Percentiles rank a stretch among this genome's conserved stretches.
phyloP scores from a whole-genome alignment of 2,113 vertebrate genomes.

The Trichechus manatus region DNA sequence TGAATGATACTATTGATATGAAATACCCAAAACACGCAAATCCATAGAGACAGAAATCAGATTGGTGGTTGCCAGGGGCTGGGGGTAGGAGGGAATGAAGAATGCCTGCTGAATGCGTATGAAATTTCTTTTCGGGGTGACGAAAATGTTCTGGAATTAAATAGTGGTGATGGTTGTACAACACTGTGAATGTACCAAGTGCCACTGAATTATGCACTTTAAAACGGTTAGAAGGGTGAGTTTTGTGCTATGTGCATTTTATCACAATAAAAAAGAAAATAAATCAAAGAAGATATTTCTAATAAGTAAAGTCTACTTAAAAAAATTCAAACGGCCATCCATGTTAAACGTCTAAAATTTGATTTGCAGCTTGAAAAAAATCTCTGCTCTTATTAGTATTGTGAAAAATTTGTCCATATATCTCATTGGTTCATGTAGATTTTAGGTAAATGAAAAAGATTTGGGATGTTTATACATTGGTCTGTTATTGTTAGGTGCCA shows the following conservation, averaged over 20 bases:
- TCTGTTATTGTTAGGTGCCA: no score
- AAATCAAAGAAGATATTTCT: not conserved
- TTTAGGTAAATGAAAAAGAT: not conserved
- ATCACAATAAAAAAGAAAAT: not conserved
- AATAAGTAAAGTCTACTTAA: not conserved
- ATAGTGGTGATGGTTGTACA: not conserved
- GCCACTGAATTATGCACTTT: not conserved
- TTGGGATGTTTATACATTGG: not conserved
- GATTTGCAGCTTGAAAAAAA: not conserved
- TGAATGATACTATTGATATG: not conserved
- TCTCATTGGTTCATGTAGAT: not conserved
- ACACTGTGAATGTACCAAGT: not conserved
- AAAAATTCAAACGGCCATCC: not conserved
- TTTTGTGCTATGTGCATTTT: not conserved
- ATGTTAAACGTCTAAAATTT: not conserved
- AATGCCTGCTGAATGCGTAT: not conserved
- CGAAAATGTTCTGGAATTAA: not conserved
- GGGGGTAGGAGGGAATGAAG: not conserved
- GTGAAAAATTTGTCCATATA: not conserved
- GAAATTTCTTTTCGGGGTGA: not conserved
- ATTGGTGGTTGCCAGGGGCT: no score
- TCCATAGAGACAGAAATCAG: not conserved
- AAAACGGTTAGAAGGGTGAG: not conserved
- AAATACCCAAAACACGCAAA: not conserved
- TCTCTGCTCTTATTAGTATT: not conserved